phyloP scores from a whole-genome alignment of 92 coral and sea anemone genomes.

The Phymanthus crucifer region DNA sequence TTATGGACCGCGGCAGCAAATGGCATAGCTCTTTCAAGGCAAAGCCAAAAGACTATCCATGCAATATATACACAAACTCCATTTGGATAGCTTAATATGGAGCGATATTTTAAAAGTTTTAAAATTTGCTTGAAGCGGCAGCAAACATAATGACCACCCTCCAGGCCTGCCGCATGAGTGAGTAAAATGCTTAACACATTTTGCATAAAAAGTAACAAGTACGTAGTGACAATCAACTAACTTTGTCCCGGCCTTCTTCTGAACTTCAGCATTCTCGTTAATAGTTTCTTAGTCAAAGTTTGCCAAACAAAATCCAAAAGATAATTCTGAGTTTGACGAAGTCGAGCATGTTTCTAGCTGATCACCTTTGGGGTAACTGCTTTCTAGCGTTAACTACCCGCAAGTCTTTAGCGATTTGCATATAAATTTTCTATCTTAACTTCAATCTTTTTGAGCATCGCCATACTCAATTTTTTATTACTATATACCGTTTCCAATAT shows the following conservation, averaged over 20 bases:
- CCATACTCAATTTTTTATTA: not conserved
- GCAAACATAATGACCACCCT: too few relatives aligned
- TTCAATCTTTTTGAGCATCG: not conserved
- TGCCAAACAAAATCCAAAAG: not conserved
- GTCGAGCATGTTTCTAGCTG: not conserved
- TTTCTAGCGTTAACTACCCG: not conserved
- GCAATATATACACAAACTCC: too few relatives aligned
- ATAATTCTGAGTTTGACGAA: not conserved
- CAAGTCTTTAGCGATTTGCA: not conserved
- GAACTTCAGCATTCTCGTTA: not conserved
- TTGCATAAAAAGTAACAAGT: not conserved
- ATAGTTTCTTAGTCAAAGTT: not conserved
- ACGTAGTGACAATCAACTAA: not conserved
- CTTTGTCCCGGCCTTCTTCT: not conserved
- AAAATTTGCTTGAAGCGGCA: too few relatives aligned
- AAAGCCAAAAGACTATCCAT: not conserved
- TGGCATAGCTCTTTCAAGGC: not conserved
- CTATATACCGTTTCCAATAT: not conserved
- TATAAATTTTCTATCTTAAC: not conserved
- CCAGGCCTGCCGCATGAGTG: too few relatives aligned
- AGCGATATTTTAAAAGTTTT: too few relatives aligned
- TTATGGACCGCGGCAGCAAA: not conserved
- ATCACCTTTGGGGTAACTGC: not conserved
- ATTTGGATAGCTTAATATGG: too few relatives aligned
- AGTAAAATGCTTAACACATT: too few relatives aligned